These are phyloP conservation scores for Ammodytes marinus DNA, from an alignment of 2,113 vertebrate genomes.

Conservation along the genomic window DNA sequence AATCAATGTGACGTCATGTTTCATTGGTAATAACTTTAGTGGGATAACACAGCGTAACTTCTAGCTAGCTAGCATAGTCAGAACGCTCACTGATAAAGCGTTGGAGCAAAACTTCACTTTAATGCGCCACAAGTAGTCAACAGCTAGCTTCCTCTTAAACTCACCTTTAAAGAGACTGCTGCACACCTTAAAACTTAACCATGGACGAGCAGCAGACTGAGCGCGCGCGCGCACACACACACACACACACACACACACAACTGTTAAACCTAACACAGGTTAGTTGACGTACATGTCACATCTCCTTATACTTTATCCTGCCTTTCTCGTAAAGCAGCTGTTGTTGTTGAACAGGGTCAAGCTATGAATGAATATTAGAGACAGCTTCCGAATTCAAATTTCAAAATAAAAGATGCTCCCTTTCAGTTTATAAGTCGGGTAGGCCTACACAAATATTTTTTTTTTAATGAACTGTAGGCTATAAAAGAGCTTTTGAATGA, in stretches of 20 bases:
- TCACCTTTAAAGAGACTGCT: slow-evolving; percentile 52
- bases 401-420: slow-evolving; percentile 43
- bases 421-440: not conserved
- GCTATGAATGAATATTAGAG: fast-evolving
- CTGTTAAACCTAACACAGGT: slow-evolving; percentile 7
- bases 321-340: slow-evolving; percentile 56
- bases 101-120: slow-evolving; percentile 24
- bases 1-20: not conserved
- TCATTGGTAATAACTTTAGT: not conserved
- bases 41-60: not conserved
- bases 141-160: not conserved
- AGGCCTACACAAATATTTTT: too few species aligned
- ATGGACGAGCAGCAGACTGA: not conserved
- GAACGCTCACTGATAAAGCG: not conserved
- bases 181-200: slow-evolving; percentile 25
- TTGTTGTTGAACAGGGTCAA: slow-evolving; percentile 30
- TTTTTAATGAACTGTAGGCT: too few species aligned
- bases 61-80: slow-evolving; percentile 50
- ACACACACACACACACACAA: slow-evolving; percentile 4
- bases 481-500: not conserved
- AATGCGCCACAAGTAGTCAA: slow-evolving; percentile 11
- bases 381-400: slow-evolving; percentile 15
- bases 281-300: slow-evolving; percentile 38
- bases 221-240: not conserved
- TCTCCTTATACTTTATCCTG: slow-evolving; percentile 36